A percentile compares a stretch with the other conserved stretches of the same genome.
These are phyloP conservation scores for Falcunculus frontatus DNA, from an alignment of 2,113 vertebrate genomes.

Conservation along the genomic window DNA sequence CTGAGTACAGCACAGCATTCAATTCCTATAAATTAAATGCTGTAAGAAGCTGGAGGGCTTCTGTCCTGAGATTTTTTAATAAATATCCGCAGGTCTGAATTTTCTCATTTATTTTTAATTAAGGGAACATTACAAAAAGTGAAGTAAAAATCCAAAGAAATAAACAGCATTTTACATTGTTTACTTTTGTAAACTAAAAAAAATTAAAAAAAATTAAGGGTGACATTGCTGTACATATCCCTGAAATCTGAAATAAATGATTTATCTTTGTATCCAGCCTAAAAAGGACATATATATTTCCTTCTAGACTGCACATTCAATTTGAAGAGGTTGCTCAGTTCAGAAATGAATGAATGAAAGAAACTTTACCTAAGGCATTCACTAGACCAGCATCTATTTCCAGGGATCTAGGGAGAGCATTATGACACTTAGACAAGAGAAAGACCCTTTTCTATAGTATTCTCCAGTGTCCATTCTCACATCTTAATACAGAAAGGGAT, in stretches of 20 bases:
- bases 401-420: neutral
- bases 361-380: neutral
- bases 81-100: neutral
- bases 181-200: neutral
- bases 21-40: neutral
- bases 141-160: neutral
- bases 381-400: neutral
- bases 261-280: neutral
- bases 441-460: neutral
- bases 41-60: neutral
- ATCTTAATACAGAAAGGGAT: neutral
- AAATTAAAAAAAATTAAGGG: neutral
- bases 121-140: neutral
- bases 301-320: neutral
- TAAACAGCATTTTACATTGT: neutral
- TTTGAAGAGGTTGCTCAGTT: neutral
- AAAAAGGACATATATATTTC: neutral
- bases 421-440: neutral
- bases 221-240: neutral
- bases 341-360: neutral
- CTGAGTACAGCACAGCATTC: neutral
- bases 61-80: neutral
- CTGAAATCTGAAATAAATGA: neutral
- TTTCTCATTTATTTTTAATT: slow-evolving; percentile 19
- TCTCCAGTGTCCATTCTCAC: neutral